Evolutionary conservation across 2,888 invertebrate species (phyloP), one percentile per base, ranked within the genome.

Genomic region (Sphaerophoria taeniata): DNA sequence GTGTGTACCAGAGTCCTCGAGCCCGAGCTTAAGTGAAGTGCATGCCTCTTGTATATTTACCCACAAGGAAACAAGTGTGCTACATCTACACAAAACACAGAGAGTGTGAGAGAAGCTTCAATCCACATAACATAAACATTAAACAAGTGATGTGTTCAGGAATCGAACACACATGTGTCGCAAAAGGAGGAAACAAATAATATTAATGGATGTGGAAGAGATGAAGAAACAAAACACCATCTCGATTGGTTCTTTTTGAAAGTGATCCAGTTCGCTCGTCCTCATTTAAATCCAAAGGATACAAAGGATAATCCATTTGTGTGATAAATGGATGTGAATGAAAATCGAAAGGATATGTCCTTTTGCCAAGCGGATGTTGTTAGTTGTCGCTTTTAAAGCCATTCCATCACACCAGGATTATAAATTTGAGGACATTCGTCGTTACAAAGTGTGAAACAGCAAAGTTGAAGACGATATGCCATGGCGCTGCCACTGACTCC

Each of bases 241-340:
- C 47, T 24, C 34, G 56, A 79, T 39, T 53, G 72, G 56, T 67
- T 76, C 63, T 63, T 24, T 24, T 24, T 24, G 1, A 24, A 24
- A 24, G 24, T 24, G 24, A 24, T 24, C 24, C 24, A 24, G 24
- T 24, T 24, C 24, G 24, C 24, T 81, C 76, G 67, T 76, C 76
- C 58, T 69, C 76, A 81, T 85, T 81, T 72, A 76, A 75, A 67
- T 84, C 79, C 45, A 58, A 47, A 34, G 49, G 67, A 84, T 69
- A 60, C 74, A 61, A 76, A 81, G 80, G 84, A 80, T 73, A 85
- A 85, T 80, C 80, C 80, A 80, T 80, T 85, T 76, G 72, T 61
- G 67, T 76, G 80, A 84, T 80, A 69, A 61, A 80, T 67, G 84
- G 60, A 60, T 43, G 12, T 6, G 60, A 60, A 60, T 60, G 39